phyloP scores from a whole-genome alignment of 2,888 invertebrate species.

The Cephus sareptanus region DNA sequence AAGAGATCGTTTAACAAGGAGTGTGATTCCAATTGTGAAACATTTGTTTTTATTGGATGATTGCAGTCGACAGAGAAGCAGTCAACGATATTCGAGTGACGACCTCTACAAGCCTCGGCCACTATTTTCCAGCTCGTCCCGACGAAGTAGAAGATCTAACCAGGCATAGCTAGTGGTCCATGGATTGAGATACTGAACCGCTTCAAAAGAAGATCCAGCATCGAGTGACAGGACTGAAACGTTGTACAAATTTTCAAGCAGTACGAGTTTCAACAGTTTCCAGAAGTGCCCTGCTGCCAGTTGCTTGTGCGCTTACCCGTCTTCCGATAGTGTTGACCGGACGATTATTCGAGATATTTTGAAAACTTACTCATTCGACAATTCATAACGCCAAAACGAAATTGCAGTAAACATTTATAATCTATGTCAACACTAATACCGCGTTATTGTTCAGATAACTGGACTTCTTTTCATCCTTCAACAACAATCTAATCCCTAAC shows the following conservation, averaged over 20 bases:
- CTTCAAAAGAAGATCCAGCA: neutral
- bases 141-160: constrained; percentile 67
- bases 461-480: neutral
- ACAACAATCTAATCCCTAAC: neutral
- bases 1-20: constrained; percentile 1
- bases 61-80: constrained; percentile 58
- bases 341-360: neutral
- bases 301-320: neutral
- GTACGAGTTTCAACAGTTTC: neutral
- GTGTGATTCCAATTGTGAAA: constrained; percentile 23
- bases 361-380: neutral
- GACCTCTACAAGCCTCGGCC: constrained; percentile 80
- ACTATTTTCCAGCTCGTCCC: constrained; percentile 67
- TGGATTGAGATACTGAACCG: constrained; percentile 37
- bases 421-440: neutral
- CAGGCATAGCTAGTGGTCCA: constrained; percentile 56
- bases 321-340: neutral
- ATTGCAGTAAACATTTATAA: neutral
- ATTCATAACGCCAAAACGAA: neutral
- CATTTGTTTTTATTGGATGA: constrained; percentile 31
- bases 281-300: neutral
- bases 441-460: neutral
- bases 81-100: constrained; percentile 75
- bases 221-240: neutral
- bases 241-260: constrained; percentile 25